Percentiles rank a stretch among this genome's conserved stretches.
These are phyloP conservation scores for Scaptomyza cyrtandrae DNA, from an alignment of 2,888 invertebrate species.

Conservation along the genomic window DNA sequence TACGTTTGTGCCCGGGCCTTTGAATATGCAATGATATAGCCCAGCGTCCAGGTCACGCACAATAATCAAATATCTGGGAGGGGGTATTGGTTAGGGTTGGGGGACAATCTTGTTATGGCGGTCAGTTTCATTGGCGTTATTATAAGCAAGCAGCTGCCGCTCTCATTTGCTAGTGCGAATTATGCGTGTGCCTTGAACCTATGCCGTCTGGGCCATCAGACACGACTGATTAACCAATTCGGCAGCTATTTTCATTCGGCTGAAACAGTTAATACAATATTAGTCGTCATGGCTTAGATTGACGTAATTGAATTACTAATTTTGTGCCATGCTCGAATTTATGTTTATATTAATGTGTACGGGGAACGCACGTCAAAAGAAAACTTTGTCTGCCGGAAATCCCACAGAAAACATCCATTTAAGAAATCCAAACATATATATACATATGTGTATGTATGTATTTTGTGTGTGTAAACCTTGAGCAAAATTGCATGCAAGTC, in stretches of 20 bases:
- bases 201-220: slow-evolving; percentile 10
- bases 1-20: slow-evolving; percentile 12
- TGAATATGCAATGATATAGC: slow-evolving; percentile 49
- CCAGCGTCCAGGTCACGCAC: slow-evolving; percentile 2
- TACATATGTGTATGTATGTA: not conserved
- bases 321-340: slow-evolving; percentile 53
- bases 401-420: not conserved
- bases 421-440: slow-evolving; percentile 2
- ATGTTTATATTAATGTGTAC: slow-evolving; percentile 68
- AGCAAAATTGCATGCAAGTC: slow-evolving; percentile 31
- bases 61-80: not conserved
- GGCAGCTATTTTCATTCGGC: slow-evolving; percentile 47
- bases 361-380: slow-evolving; percentile 7
- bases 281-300: slow-evolving; percentile 54
- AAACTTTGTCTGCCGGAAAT: slow-evolving; percentile 33
- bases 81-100: slow-evolving; percentile 4
- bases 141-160: slow-evolving; percentile 59
- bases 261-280: slow-evolving; percentile 17
- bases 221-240: slow-evolving; percentile 67
- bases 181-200: slow-evolving; percentile 71
- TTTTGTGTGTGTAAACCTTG: not conserved
- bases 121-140: slow-evolving; percentile 58
- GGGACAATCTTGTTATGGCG: slow-evolving; percentile 41
- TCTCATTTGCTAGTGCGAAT: slow-evolving; percentile 64
- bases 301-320: slow-evolving; percentile 74